A percentile compares a stretch with the other conserved stretches of the same genome.
phyloP scores from a whole-genome alignment of 1,140 invertebrate species.

The honey bee (Apis mellifera) region Amel_HAv3.1 CM009932.2:16019001-16019500 shows the following conservation, averaged over 20 bases:
- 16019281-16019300: background rate
- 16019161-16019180: constrained; percentile 77
- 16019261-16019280: background rate
- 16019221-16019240: constrained; percentile 80
- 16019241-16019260: constrained; percentile 31
- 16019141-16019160: constrained; percentile 75
- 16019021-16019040: constrained; percentile 82
- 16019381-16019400: background rate
- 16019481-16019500: no score
- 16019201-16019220: constrained; percentile 77
- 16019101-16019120: constrained; percentile 84
- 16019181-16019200: constrained; percentile 77
- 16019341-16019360: background rate
- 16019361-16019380: background rate
- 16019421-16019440: background rate
- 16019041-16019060: constrained; percentile 89
- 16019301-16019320: background rate
- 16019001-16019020: constrained; percentile 83
- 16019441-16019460: background rate
- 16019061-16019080: constrained; percentile 90
- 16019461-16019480: background rate
- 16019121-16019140: constrained; percentile 78
- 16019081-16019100: constrained; percentile 85
- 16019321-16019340: no score
- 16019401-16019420: constrained; percentile 40